Base-by-base conservation (phyloP, 2,888 invertebrate species). In the Ichneumon xanthorius region DNA sequence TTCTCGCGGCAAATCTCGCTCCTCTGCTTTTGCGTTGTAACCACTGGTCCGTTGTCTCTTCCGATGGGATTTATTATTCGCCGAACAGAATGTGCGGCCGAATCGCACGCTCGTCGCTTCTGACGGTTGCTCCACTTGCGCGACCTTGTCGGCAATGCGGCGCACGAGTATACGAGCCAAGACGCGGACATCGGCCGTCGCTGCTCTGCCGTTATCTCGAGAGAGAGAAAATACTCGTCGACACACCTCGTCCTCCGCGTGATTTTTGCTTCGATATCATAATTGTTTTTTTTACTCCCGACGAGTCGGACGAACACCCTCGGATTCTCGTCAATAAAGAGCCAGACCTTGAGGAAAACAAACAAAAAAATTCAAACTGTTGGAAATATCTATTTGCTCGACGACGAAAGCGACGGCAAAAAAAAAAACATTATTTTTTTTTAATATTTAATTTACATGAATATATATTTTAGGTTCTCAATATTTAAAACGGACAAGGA, bases 141-240 rank as follows among this genome's bases (percentile, higher is more conserved):
- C 80, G 88, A 77, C 85, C 87, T 88, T 87, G 87, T 68, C 87
- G 77, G 88, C 87, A 88, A 89, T 88, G 87, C 87, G 86, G 83
- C 86, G 82, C 86, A 80, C 58, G n/a, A 70, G 45, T n/a, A 55
- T 50, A 85, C 81, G 82, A 87, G 81, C 84, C 85, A 84, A 89
- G 82, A 87, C 84, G 76, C 86, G 84, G 80, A 82, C 85, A 78
- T 83, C 82, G 40, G 76, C 22, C 55, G 55, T 75, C 53, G 53
- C 80, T 37, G 80, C 33, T 79, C 48, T 37, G 48, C 63, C 63
- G 63, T 45, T 65, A 65, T 65, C 50, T 65, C 9, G 40, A 72
- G 26, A 22, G 50, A 58, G 55, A 82, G 55, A 82, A 50, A 53
- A 50, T 65, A 84, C 55, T 40, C 53, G 75, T 7, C 4, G 48